Base-by-base conservation (phyloP, 2,113 vertebrate species). In the Rhinoderma darwinii region DNA sequence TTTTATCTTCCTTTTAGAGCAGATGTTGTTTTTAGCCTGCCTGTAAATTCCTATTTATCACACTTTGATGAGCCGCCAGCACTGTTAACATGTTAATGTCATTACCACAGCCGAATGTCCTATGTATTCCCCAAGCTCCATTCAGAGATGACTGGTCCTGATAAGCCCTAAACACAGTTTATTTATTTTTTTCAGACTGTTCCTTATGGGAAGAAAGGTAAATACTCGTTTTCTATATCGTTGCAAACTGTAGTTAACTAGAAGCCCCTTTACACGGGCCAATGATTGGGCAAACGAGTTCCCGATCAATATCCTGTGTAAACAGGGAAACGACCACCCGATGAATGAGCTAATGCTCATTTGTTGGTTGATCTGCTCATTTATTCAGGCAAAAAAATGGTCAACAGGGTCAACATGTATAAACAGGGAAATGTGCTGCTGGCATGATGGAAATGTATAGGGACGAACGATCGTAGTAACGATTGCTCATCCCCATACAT, bases 31-130 rank as follows among this genome's bases (percentile, higher is more conserved):
- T 85, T 77, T 78, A 85, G 84, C 73, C 18, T 75, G 39, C 37
- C 73, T 78, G 74, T 85, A 78, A 77, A 85, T 77, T 85, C 56
- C 84, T 85, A 85, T 85, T 78, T 85, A 85, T 85, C 84, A 84
- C 83, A 78, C 73, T 85, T 85, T 85, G 84, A 85, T 66, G 73
- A 85, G 73, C 74, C 56, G 84, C 84, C 84, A 85, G 59, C 47
- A 68, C 73, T 66, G 56, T 77, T 85, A 85, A 85, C 84, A 77
- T 77, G 84, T 85, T 85, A 78, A 85, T 85, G 84, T 43, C 54
- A 78, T 61, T 66, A 85, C 35, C 41, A 32, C 51, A 66, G 84
- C 56, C 22, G 11, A 59, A 68, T 37, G 56, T 78, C 51, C 56
- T 84, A n/a, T 61, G 72, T 84, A 47, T 43, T 84, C 54, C 37